phyloP scores from a whole-genome alignment of 2,797 vertebrate species.

The Lagorchestes hirsutus region DNA sequence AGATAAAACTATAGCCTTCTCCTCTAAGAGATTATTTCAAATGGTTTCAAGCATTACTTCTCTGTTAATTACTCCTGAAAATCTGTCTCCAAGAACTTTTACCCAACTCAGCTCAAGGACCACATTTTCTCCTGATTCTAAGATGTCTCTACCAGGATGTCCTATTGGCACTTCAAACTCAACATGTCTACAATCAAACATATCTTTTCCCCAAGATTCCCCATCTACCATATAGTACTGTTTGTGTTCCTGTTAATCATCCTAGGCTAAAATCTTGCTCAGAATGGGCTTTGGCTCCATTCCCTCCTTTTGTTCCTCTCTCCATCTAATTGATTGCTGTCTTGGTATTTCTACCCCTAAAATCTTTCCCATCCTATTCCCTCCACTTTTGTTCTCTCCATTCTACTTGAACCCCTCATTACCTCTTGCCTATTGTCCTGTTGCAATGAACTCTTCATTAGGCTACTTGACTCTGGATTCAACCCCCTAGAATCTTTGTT shows the following conservation, averaged over 20 bases:
- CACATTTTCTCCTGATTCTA: background rate
- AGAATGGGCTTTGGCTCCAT: background rate
- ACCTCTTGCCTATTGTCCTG: background rate
- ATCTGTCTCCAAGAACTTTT: background rate
- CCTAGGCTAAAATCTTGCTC: background rate
- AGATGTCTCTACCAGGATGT: background rate
- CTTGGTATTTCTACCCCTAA: background rate
- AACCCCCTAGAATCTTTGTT: background rate
- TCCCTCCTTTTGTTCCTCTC: background rate
- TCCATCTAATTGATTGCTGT: background rate
- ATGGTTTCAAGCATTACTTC: background rate
- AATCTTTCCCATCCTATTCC: background rate
- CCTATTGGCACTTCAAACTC: background rate
- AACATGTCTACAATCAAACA: background rate
- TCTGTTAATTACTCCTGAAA: background rate
- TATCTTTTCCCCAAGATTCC: background rate
- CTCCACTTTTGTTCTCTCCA: background rate
- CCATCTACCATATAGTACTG: background rate
- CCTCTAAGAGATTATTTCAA: background rate
- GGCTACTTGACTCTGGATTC: background rate
- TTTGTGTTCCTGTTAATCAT: background rate
- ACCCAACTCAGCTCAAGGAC: background rate
- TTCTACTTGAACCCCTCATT: background rate
- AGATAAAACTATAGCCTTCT: background rate
- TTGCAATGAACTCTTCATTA: background rate